These are phyloP conservation scores for Tromatobia lineatoria DNA, from an alignment of 2,888 invertebrate genomes.

Conservation along the genomic window DNA sequence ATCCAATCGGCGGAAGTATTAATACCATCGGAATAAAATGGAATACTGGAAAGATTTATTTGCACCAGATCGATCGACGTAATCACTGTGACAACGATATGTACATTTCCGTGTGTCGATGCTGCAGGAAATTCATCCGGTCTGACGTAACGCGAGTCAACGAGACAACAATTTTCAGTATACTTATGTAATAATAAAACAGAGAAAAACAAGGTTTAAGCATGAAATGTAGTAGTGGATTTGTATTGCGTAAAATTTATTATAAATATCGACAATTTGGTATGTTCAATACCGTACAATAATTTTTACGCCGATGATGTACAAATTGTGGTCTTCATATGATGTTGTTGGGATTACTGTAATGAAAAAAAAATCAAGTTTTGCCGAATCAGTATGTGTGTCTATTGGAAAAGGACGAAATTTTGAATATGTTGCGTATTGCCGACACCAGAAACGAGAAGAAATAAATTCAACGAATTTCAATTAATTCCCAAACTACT, in stretches of 20 bases:
- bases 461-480: constrained; percentile 29
- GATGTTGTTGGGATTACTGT: constrained; percentile 79
- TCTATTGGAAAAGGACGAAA: constrained; percentile 16
- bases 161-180: constrained; percentile 29
- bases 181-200: constrained; percentile 23
- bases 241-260: constrained; percentile 79
- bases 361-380: constrained; percentile 74
- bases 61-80: neutral
- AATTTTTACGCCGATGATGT: constrained; percentile 78
- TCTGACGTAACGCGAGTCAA: constrained; percentile 49
- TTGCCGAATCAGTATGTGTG: constrained; percentile 58
- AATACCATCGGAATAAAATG: constrained; percentile 38
- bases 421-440: constrained; percentile 39
- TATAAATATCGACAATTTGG: constrained; percentile 73
- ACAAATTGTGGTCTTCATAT: constrained; percentile 78
- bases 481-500: constrained; percentile 41
- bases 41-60: constrained; percentile 5
- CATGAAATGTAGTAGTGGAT: constrained; percentile 49
- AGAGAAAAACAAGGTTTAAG: constrained; percentile 24
- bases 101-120: neutral
- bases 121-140: constrained; percentile 20
- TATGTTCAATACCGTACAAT: constrained; percentile 78
- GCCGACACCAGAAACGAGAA: constrained; percentile 54
- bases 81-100: constrained; percentile 27
- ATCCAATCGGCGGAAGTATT: constrained; percentile 64